These are phyloP conservation scores for Prinia subflava DNA, from an alignment of 2,113 vertebrate species.

Conservation along the genomic window DNA sequence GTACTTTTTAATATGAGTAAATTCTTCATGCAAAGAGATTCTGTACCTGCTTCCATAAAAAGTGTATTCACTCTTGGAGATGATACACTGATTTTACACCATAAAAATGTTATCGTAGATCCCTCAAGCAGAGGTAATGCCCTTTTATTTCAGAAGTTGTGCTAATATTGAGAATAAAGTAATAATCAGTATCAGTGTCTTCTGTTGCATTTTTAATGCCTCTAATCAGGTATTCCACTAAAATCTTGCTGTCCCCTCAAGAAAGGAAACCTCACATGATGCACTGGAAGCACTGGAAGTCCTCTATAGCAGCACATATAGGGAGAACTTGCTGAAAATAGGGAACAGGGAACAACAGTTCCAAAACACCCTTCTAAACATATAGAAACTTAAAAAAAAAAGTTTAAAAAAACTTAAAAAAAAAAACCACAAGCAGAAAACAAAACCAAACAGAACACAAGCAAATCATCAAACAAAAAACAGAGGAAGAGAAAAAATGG, in stretches of 20 bases:
- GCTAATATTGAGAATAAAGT: not conserved
- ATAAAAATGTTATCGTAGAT: not conserved
- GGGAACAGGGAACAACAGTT: fast-evolving
- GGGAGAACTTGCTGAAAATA: not conserved
- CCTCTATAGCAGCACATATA: not conserved
- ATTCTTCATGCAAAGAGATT: not conserved
- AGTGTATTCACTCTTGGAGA: not conserved
- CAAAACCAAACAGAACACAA: not conserved
- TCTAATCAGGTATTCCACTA: not conserved
- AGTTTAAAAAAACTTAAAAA: not conserved
- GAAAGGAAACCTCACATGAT: not conserved
- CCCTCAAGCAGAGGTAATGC: not conserved
- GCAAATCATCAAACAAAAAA: not conserved
- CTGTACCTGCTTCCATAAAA: not conserved
- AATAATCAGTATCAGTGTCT: not conserved
- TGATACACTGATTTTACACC: not conserved
- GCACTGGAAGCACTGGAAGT: not conserved
- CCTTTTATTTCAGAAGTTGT: not conserved
- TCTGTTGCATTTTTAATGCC: not conserved
- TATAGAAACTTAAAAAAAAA: not conserved
- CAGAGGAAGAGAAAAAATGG: fast-evolving
- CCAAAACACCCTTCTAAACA: not conserved
- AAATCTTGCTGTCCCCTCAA: not conserved
- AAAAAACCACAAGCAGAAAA: not conserved
- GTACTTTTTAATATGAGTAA: not conserved